Percentiles rank a stretch among this genome's conserved stretches.
Evolutionary conservation across 2,888 invertebrate species (phyloP).

Genomic region (Hirtodrosophila duncani): DNA sequence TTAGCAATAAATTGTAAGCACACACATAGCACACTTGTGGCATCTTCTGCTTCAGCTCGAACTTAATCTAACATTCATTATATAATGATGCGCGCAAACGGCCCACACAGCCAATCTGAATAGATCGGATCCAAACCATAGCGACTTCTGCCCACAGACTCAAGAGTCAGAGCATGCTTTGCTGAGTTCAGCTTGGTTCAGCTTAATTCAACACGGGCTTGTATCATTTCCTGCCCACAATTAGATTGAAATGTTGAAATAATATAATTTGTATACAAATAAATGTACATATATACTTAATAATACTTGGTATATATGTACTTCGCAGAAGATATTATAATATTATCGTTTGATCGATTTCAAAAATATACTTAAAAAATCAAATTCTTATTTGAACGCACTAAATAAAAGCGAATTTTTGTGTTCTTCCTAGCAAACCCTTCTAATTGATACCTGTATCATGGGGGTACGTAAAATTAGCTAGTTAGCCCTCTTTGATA

Average conservation of each 20-base stretch:
- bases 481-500: no score
- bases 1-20: conserved; percentile 45
- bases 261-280: background rate
- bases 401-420: no score
- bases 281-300: background rate
- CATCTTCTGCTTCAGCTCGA: no score
- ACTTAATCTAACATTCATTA: no score
- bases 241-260: conserved; percentile 49
- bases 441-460: no score
- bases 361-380: no score
- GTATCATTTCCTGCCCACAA: conserved; percentile 66
- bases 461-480: no score
- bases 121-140: no score
- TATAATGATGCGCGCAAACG: conserved; percentile 51
- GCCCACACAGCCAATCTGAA: conserved; percentile 28
- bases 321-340: background rate
- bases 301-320: background rate
- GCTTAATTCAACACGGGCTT: no score
- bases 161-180: conserved; percentile 39
- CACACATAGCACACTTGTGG: conserved; percentile 38
- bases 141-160: conserved; percentile 28
- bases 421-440: no score
- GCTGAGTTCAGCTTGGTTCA: conserved; percentile 24
- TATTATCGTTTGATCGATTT: no score
- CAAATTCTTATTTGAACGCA: no score